Conservation (phyloP, 2,888 invertebrate genomes). For the Drosophila ochracea region DNA sequence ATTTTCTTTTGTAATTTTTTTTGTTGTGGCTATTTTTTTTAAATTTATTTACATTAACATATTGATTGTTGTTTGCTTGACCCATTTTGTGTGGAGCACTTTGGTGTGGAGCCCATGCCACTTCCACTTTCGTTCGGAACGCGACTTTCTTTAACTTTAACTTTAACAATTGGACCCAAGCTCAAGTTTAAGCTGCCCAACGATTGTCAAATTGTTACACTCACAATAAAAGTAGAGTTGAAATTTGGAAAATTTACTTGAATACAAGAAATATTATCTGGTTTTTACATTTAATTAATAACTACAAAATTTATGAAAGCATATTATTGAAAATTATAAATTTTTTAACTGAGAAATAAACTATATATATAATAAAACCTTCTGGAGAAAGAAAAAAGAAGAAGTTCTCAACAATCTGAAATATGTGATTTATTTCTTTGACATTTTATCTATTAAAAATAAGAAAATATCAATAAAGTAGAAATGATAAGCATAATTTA, state of each 20-base stretch:
- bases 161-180: slow-evolving; percentile 17
- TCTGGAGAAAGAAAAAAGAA: not conserved
- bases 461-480: not conserved
- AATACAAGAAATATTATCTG: not conserved
- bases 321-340: not conserved
- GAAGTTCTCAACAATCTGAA: not conserved
- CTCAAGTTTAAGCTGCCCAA: slow-evolving; percentile 21
- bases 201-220: slow-evolving; percentile 6
- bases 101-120: slow-evolving; percentile 68
- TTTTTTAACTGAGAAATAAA: not conserved
- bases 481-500: too few relatives aligned
- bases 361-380: not conserved
- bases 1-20: slow-evolving; percentile 16
- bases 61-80: slow-evolving; percentile 73
- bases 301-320: not conserved
- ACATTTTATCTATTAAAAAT: not conserved
- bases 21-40: slow-evolving; percentile 7
- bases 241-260: not conserved
- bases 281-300: not conserved
- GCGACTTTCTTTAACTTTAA: slow-evolving; percentile 64
- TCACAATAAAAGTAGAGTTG: not conserved
- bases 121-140: slow-evolving; percentile 73
- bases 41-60: slow-evolving; percentile 57
- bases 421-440: not conserved
- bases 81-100: slow-evolving; percentile 59